Conservation (phyloP, 2,888 invertebrate genomes). For the Aphelenchoides bicaudatus region DNA sequence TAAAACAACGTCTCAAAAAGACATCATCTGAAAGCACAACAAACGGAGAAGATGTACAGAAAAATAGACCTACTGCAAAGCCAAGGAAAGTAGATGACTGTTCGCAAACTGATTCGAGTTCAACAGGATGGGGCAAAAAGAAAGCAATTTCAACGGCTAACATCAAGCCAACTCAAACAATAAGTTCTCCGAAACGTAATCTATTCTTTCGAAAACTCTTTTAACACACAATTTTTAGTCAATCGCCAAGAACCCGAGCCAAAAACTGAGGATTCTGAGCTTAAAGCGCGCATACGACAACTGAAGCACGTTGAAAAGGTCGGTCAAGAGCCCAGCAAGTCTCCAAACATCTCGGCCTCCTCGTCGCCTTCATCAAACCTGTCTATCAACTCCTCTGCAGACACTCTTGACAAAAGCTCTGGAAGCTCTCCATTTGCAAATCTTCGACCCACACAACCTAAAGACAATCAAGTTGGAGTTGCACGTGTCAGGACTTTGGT, state of each 20-base stretch:
- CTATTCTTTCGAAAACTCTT: neutral
- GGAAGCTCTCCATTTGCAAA: conserved; percentile 7
- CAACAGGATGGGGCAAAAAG: conserved; percentile 31
- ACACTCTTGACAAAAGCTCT: neutral
- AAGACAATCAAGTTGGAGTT: conserved; percentile 18
- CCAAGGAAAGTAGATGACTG: conserved; percentile 38
- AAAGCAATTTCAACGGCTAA: conserved; percentile 10
- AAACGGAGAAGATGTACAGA: conserved; percentile 11
- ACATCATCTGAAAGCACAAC: conserved; percentile 25
- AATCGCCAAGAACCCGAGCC: too few relatives aligned
- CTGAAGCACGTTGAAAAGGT: conserved; percentile 46
- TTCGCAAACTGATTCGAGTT: conserved; percentile 31
- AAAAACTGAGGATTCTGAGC: conserved; percentile 28
- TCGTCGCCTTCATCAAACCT: conserved; percentile 15
- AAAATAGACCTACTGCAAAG: conserved; percentile 31
- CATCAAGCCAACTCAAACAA: neutral
- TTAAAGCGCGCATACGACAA: conserved; percentile 48
- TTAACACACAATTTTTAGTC: neutral
- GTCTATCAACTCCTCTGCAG: conserved; percentile 14
- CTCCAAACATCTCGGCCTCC: neutral
- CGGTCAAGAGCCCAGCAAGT: neutral
- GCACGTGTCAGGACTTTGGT: conserved; percentile 52
- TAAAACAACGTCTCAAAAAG: conserved; percentile 58
- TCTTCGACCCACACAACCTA: conserved; percentile 1
- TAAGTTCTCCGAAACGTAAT: neutral